A percentile compares a stretch with the other conserved stretches of the same genome.
Evolutionary conservation across 2,113 vertebrate genomes (phyloP).

Genomic region (Cinclus cinclus): DNA sequence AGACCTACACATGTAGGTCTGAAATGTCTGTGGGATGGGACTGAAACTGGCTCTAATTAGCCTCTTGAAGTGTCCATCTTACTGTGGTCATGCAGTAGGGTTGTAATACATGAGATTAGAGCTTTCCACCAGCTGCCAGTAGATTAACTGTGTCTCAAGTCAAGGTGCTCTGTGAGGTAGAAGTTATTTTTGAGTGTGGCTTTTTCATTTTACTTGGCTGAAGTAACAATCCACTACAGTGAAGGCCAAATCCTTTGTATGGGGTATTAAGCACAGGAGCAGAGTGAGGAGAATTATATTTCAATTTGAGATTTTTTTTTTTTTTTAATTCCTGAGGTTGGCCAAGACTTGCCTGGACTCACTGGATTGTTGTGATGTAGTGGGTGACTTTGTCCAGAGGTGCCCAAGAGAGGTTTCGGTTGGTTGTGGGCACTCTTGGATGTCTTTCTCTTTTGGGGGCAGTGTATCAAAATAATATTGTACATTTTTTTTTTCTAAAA

Average conservation of each 20-base stretch:
- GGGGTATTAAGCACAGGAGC: neutral
- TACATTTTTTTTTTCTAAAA: neutral
- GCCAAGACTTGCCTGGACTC: neutral
- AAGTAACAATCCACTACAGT: neutral
- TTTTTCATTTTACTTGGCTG: neutral
- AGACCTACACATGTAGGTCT: neutral
- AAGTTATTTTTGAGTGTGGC: neutral
- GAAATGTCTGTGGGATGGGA: neutral
- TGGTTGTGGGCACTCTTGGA: neutral
- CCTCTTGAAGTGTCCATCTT: neutral
- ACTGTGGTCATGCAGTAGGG: neutral
- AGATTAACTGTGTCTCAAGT: neutral
- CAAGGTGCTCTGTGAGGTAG: neutral
- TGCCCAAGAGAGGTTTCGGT: neutral
- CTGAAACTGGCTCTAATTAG: neutral
- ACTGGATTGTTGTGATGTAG: neutral
- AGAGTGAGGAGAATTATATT: neutral
- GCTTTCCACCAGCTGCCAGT: neutral
- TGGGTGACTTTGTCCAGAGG: neutral
- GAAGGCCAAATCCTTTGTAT: neutral
- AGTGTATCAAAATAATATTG: neutral
- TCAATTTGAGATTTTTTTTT: accelerated
- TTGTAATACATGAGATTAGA: neutral
- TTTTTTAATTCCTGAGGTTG: neutral
- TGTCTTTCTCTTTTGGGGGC: neutral